A percentile compares a stretch with the other conserved stretches of the same genome.
These are phyloP conservation scores for Tinamus major DNA, from an alignment of 2,797 vertebrate species.

Conservation along the genomic window DNA sequence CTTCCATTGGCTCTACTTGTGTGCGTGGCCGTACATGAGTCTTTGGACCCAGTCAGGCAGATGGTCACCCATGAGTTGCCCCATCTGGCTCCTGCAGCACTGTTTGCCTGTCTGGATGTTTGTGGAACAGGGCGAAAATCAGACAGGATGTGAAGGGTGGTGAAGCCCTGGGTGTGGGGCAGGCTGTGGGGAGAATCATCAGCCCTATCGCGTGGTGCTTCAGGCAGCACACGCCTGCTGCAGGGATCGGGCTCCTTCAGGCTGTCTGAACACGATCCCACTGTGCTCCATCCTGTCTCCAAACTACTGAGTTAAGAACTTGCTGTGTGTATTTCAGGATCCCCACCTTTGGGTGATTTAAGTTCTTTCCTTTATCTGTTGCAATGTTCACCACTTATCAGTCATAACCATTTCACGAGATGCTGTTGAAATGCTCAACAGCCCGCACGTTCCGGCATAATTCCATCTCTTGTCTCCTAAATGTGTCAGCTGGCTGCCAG, in stretches of 20 bases:
- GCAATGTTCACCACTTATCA: not conserved
- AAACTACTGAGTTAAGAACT: not conserved
- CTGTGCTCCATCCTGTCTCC: not conserved
- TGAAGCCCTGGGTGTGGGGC: not conserved
- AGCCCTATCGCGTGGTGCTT: fast-evolving
- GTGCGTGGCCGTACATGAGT: not conserved
- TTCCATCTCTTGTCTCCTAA: not conserved
- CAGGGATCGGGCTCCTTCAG: not conserved
- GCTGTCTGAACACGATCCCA: not conserved
- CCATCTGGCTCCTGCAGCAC: not conserved
- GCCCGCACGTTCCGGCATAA: not conserved
- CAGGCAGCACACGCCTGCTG: not conserved
- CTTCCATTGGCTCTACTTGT: not conserved
- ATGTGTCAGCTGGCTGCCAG: not conserved
- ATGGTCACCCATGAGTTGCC: not conserved
- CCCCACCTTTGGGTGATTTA: not conserved
- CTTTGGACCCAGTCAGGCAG: not conserved
- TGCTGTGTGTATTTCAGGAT: not conserved
- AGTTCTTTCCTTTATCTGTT: not conserved
- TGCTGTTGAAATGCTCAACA: not conserved
- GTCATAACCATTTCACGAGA: not conserved
- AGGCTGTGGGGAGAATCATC: not conserved
- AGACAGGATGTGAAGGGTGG: not conserved
- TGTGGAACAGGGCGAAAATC: not conserved
- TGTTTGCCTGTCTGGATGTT: not conserved